Percentiles rank a stretch among this genome's conserved stretches.
Evolutionary conservation across 2,888 invertebrate species (phyloP).

Genomic region (Leptinotarsa juncta): DNA sequence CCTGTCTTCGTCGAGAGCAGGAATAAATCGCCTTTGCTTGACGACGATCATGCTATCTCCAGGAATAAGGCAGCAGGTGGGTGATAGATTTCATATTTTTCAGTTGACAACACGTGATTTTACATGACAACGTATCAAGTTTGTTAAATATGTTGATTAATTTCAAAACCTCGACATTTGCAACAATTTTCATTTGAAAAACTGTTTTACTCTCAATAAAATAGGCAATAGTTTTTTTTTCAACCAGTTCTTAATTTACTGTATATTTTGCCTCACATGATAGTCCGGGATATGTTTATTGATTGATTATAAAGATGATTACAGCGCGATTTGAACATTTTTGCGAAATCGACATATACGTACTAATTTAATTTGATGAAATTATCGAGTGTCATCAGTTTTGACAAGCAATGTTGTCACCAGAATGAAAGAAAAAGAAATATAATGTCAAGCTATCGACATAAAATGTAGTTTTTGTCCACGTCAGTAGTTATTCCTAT

Average conservation of each 20-base stretch:
- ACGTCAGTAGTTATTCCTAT: too few relatives aligned
- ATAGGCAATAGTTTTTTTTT: not conserved
- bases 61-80: conserved; percentile 62
- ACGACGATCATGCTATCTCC: conserved; percentile 57
- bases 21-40: conserved; percentile 59
- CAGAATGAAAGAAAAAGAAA: too few relatives aligned
- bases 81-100: conserved; percentile 22
- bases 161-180: not conserved
- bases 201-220: not conserved
- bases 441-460: too few relatives aligned
- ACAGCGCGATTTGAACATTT: too few relatives aligned
- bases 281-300: not conserved
- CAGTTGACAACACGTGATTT: not conserved
- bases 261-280: not conserved
- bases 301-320: not conserved
- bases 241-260: not conserved
- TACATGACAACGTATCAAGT: not conserved
- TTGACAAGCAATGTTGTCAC: too few relatives aligned
- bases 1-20: conserved; percentile 48
- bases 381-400: too few relatives aligned
- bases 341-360: too few relatives aligned
- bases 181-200: not conserved
- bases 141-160: not conserved
- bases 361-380: too few relatives aligned
- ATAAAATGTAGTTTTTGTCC: too few relatives aligned